Evolutionary conservation across 2,888 invertebrate genomes (phyloP), one percentile per base, ranked within the genome.

Genomic region (Therioaphis trifolii): DNA sequence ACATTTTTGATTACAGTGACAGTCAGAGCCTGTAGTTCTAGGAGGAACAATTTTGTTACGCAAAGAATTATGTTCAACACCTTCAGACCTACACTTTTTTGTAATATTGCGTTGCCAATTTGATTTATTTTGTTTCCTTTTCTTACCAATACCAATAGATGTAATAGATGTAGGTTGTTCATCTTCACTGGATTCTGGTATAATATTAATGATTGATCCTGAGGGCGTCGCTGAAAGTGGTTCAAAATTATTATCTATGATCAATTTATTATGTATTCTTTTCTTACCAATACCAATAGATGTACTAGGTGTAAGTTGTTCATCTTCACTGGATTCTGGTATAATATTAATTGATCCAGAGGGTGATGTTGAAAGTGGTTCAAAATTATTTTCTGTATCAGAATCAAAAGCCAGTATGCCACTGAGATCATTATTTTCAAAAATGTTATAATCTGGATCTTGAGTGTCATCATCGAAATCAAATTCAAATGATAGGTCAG

Each of bases 101-200:
- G n/a, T 21, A 24, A 58, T 58, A 24, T 58, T 58, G 1, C 61
- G 24, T 61, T 61, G 1, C 61, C 61, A 61, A 61, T 61, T 61
- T 27, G n/a, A 21, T 58, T 21, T 58, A 21, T 58, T 58, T 3
- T 9, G 1, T 21, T 2, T 21, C 11, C 58, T 61, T 61, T 61
- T 61, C 61, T 61, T 61, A 61, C 61, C 61, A 15, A 3, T 61
- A 24, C 27, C 3, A 58, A 24, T n/a, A n/a, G n/a, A n/a, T n/a
- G n/a, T n/a, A n/a, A n/a, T n/a, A n/a, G n/a, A n/a, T n/a, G n/a
- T n/a, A 21, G 24, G 58, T 58, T 9, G 21, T 58, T 58, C 58
- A 29, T 61, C 61, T 61, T 61, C 61, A 61, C 61, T 66, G 35
- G n/a, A n/a, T n/a, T n/a, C n/a, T n/a, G n/a, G n/a, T n/a, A n/a